Conservation (phyloP, 2,797 vertebrate species). For the Tokudaia muenninki region DNA sequence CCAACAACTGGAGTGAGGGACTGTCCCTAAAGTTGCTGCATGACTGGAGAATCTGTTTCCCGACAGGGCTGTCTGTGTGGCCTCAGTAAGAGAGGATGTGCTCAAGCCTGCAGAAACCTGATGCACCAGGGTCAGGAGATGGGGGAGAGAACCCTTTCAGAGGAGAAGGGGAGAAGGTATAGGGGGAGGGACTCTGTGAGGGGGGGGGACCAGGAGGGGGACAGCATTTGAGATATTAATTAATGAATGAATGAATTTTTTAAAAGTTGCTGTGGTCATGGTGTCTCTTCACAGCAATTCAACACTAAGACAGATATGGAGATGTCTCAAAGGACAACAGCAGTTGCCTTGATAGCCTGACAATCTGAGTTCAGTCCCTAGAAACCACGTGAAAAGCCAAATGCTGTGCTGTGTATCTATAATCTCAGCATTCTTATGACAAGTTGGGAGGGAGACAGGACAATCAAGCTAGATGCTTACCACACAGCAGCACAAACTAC, state of each 20-base stretch:
- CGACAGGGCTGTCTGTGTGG: too few species aligned
- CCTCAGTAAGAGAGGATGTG: too few species aligned
- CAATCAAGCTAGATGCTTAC: neutral
- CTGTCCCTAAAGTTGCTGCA: neutral
- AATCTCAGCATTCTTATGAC: neutral
- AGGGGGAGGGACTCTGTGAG: too few species aligned
- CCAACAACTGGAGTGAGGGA: neutral
- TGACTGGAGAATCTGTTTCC: too few species aligned
- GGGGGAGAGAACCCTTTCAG: too few species aligned
- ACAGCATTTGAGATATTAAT: neutral
- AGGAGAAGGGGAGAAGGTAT: too few species aligned
- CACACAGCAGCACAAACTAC: too few species aligned
- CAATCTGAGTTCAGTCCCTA: neutral
- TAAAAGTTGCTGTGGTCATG: neutral
- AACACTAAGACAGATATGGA: neutral
- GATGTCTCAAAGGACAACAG: neutral
- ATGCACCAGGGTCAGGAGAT: too few species aligned
- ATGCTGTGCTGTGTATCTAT: too few species aligned
- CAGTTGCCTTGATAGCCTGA: neutral
- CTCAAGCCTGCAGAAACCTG: too few species aligned
- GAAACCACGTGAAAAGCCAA: too few species aligned
- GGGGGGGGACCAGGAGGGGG: fast-evolving
- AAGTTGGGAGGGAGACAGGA: neutral
- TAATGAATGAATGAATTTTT: neutral
- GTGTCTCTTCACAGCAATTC: neutral